phyloP scores from a whole-genome alignment of 1,140 invertebrate species.

The Aradophagus sp. region DNA sequence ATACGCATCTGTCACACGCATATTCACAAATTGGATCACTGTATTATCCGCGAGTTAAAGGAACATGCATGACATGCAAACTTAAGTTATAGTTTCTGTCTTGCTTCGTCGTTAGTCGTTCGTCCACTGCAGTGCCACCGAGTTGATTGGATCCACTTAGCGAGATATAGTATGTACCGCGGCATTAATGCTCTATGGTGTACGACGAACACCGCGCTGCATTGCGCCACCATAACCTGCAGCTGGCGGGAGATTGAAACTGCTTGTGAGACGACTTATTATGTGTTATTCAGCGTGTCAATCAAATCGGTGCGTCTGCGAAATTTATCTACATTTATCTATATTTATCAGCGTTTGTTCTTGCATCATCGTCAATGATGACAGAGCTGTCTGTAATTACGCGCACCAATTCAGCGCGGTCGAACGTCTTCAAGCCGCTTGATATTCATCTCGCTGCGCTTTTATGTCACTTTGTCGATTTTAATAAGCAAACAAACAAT shows the following conservation, averaged over 20 bases:
- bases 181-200: constrained; percentile 72
- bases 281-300: constrained; percentile 58
- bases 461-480: constrained; percentile 5
- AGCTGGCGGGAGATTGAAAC: constrained; percentile 60
- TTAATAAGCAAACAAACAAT: too few species aligned
- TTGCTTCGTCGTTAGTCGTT: constrained; percentile 55
- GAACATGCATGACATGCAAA: constrained; percentile 34
- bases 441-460: constrained; percentile 8
- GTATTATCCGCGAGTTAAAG: constrained; percentile 32
- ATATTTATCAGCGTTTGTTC: constrained; percentile 54
- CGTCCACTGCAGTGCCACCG: constrained; percentile 62
- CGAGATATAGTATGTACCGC: constrained; percentile 67
- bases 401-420: constrained; percentile 32
- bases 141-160: constrained; percentile 74
- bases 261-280: constrained; percentile 58
- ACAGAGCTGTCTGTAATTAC: constrained; percentile 51
- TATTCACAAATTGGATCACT: constrained; percentile 24
- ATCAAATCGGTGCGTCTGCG: constrained; percentile 56
- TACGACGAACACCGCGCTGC: constrained; percentile 64
- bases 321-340: constrained; percentile 60
- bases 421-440: constrained; percentile 8
- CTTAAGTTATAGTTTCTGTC: constrained; percentile 57
- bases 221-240: constrained; percentile 61
- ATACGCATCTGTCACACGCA: not conserved
- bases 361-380: constrained; percentile 50